Evolutionary conservation across 2,888 invertebrate genomes (phyloP).

Genomic region (Andricus curvator): DNA sequence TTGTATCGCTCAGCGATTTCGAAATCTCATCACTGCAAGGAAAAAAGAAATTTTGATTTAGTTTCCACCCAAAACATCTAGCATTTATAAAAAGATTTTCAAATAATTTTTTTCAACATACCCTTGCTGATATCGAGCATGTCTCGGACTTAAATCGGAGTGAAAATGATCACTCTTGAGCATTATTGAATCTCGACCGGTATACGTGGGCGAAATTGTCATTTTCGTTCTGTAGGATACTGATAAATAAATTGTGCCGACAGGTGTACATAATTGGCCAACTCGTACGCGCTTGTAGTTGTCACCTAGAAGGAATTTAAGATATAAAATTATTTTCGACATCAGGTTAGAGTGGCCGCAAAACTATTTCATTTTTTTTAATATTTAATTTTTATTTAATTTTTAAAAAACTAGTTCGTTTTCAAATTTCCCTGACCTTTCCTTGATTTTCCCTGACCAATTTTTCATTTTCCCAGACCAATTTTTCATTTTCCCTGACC

Average conservation of each 20-base stretch:
- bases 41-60: constrained; percentile 43
- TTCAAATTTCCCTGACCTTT: too few relatives aligned
- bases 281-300: constrained; percentile 89
- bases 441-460: too few relatives aligned
- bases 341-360: too few relatives aligned
- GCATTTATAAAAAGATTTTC: not conserved
- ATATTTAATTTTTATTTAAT: too few relatives aligned
- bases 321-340: not conserved
- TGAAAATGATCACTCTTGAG: constrained; percentile 95
- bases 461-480: too few relatives aligned
- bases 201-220: constrained; percentile 91
- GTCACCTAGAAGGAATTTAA: constrained; percentile 82
- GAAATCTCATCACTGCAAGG: constrained; percentile 83
- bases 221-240: constrained; percentile 95
- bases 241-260: constrained; percentile 90
- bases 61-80: not conserved
- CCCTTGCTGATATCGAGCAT: constrained; percentile 83
- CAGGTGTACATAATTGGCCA: constrained; percentile 92
- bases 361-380: too few relatives aligned
- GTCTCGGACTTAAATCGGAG: constrained; percentile 86
- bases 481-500: too few relatives aligned
- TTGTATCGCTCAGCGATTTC: constrained; percentile 85
- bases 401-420: too few relatives aligned
- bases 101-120: constrained; percentile 55
- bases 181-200: constrained; percentile 87